Conservation (phyloP, 1,140 invertebrate genomes). For the Neodiprion fabricii region DNA sequence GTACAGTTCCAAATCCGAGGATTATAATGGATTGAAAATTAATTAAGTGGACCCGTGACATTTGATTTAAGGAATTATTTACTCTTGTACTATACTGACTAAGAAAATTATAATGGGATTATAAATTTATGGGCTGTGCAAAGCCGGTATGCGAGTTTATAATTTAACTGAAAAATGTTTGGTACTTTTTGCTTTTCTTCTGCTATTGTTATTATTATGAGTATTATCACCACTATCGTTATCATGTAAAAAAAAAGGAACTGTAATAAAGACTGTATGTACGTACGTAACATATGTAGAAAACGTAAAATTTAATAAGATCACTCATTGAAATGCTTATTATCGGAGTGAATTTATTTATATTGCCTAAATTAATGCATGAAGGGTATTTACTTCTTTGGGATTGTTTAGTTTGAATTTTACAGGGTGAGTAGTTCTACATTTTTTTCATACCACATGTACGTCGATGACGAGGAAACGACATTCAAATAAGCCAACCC, state of each 20-base stretch:
- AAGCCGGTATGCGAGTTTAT: neutral
- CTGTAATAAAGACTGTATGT: constrained; percentile 5
- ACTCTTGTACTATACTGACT: neutral
- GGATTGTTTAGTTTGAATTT: too few relatives aligned
- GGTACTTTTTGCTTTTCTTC: neutral
- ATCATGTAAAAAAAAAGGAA: neutral
- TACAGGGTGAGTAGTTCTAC: too few relatives aligned
- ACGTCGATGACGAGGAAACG: too few relatives aligned
- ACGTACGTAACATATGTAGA: neutral
- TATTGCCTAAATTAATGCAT: too few relatives aligned
- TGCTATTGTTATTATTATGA: too few relatives aligned
- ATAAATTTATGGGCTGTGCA: neutral
- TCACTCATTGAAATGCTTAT: too few relatives aligned
- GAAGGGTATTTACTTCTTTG: too few relatives aligned
- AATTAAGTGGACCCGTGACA: neutral
- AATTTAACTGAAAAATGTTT: neutral
- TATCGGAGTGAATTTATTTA: too few relatives aligned
- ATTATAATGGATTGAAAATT: neutral
- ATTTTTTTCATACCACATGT: too few relatives aligned
- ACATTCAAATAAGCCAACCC: too few relatives aligned
- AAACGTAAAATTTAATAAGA: too few relatives aligned
- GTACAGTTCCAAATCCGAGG: neutral
- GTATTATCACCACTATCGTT: too few relatives aligned
- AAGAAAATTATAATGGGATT: neutral
- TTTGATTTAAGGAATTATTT: neutral